Conservation (phyloP, 2,888 invertebrate species). For the Dicycla oo region DNA sequence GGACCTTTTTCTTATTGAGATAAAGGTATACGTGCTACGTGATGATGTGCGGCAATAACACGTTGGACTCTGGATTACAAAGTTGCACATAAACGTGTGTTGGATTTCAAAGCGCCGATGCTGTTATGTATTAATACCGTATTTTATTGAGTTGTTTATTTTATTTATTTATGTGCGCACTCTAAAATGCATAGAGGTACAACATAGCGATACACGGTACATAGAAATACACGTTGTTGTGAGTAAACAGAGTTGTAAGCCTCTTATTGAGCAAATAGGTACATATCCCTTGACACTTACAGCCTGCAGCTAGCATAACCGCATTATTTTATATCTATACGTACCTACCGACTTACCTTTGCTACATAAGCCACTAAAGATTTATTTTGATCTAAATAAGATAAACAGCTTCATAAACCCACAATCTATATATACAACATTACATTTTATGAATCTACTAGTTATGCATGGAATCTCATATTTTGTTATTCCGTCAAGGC, state of each 20-base stretch:
- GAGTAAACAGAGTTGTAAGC: no score
- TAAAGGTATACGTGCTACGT: conserved; percentile 5
- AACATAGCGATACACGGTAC: no score
- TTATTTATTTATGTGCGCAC: not conserved
- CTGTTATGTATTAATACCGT: not conserved
- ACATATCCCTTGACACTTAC: not conserved
- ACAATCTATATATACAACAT: conserved; percentile 18
- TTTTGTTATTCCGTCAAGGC: conserved; percentile 67
- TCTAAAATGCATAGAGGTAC: no score
- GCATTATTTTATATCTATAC: not conserved
- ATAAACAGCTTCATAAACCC: conserved; percentile 1
- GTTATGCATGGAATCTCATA: conserved; percentile 70
- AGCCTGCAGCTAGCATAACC: not conserved
- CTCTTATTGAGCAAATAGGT: not conserved
- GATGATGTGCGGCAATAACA: conserved; percentile 13
- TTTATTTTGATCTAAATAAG: not conserved
- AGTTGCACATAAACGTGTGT: conserved; percentile 15
- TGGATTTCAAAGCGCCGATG: conserved; percentile 7
- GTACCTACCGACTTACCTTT: not conserved
- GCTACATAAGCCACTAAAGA: not conserved
- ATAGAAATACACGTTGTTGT: no score
- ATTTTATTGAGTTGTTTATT: not conserved
- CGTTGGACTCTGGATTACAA: conserved; percentile 9
- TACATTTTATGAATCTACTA: conserved; percentile 53
- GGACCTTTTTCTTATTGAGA: conserved; percentile 10